Base-by-base conservation (phyloP, 2,888 invertebrate species). In the Sphecodes monilicornis region DNA sequence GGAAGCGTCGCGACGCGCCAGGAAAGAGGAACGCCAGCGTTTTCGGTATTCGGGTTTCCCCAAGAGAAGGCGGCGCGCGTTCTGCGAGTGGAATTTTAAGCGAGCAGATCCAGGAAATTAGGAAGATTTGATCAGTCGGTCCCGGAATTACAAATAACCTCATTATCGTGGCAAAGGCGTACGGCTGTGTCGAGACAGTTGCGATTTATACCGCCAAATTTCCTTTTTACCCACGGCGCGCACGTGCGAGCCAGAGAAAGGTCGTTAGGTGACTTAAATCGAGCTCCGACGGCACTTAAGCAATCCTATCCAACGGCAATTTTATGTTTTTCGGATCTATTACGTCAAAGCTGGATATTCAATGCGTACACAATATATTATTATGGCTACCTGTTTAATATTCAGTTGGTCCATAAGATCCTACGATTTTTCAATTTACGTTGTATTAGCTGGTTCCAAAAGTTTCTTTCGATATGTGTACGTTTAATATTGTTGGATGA, bases 141-240 rank as follows among this genome's bases (percentile, higher is more conserved):
- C 71, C 82, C 86, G 86, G 92, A 93, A 93, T 93, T 92, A 93
- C 92, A 92, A 93, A 91, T 91, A 91, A 92, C 91, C 91, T 91
- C 88, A 90, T 92, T 93, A 93, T 90, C 86, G 88, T 87, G 80
- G 80, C 80, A 43, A 70, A 71, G 82, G 80, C 75, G 26, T 76
- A 68, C 72, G 69, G 69, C 82, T 43, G 50, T 54, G 77, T 41
- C 69, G 80, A 36, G 80, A 69, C 81, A 72, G 70, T 76, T 68
- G 82, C 90, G 88, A 91, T 91, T 90, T 90, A 91, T 85, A 89
- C 82, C 69, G 81, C 75, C 87, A 78, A 91, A 89, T 91, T 89
- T 90, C 84, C 89, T 90, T 87, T 87, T 90, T 86, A 78, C 70
- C 64, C 69, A n/a, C 69, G 46, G 57, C 57, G 43, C 32, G 60